phyloP scores from a whole-genome alignment of 2,113 vertebrate genomes.

The Prietella phreatophila region DNA sequence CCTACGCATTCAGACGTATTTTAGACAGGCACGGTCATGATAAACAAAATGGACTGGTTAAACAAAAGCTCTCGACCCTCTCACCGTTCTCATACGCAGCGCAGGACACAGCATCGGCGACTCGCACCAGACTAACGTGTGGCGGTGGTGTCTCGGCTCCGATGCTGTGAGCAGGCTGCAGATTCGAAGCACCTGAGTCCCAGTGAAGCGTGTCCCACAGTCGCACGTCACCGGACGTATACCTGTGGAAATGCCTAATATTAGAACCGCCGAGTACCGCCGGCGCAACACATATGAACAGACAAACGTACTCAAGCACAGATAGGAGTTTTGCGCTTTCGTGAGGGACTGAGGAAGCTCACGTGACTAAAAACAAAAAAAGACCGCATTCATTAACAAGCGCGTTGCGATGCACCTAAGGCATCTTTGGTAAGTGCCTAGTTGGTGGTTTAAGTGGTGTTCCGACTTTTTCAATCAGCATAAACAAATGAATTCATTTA shows the following conservation, averaged over 20 bases:
- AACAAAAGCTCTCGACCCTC: conserved; percentile 44
- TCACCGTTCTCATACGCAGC: conserved; percentile 90
- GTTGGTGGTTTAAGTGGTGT: neutral
- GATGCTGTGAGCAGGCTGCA: conserved; percentile 71
- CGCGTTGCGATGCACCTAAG: neutral
- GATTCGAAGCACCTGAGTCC: conserved; percentile 81
- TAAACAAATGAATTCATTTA: neutral
- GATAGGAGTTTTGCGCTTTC: no score
- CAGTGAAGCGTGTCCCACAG: conserved; percentile 93
- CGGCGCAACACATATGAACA: neutral
- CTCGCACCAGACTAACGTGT: conserved; percentile 81
- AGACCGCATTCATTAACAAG: no score
- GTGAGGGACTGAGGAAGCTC: no score
- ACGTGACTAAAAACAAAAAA: no score
- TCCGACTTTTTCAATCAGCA: neutral
- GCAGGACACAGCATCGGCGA: conserved; percentile 84
- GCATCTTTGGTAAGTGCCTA: neutral
- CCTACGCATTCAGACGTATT: conserved; percentile 66
- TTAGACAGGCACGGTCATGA: neutral
- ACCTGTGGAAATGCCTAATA: conserved; percentile 69
- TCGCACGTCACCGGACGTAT: conserved; percentile 89
- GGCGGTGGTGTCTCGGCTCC: conserved; percentile 72
- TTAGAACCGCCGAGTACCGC: neutral
- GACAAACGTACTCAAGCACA: no score
- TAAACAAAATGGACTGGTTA: neutral